phyloP scores from a whole-genome alignment of 2,888 invertebrate species.

The Anoncus sp. region DNA sequence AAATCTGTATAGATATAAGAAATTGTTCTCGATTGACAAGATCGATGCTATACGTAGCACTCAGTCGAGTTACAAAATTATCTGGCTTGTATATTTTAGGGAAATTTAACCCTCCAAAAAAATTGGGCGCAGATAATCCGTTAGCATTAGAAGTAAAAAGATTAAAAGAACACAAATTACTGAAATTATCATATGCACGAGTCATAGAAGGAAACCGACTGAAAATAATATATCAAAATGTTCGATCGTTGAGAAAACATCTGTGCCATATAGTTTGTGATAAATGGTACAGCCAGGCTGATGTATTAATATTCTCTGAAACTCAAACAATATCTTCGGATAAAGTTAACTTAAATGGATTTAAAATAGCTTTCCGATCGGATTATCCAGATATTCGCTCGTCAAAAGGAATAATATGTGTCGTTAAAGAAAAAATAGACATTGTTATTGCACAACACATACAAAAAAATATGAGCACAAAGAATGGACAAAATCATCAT shows the following conservation, averaged over 20 bases:
- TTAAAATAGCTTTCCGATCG: conserved; percentile 29
- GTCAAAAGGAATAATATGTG: conserved; percentile 41
- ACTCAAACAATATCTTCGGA: conserved; percentile 30
- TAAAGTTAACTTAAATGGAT: conserved; percentile 15
- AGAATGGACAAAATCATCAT: conserved; percentile 35
- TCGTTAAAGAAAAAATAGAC: conserved; percentile 22
- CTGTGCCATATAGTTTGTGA: conserved; percentile 31
- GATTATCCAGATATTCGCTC: conserved; percentile 29
- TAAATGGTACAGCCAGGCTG: conserved; percentile 44
- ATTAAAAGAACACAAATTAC: conserved; percentile 18
- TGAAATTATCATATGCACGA: conserved; percentile 20
- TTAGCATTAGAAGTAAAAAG: conserved; percentile 33
- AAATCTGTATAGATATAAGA: conserved; percentile 36
- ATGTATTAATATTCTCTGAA: conserved; percentile 52
- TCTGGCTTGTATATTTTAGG: conserved; percentile 42
- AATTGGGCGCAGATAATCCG: conserved; percentile 13
- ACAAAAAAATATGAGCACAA: conserved; percentile 31
- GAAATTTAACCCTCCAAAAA: conserved; percentile 18
- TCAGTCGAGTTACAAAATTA: conserved; percentile 43
- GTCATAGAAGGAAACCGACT: conserved; percentile 26
- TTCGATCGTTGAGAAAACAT: conserved; percentile 48
- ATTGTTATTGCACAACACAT: too few species aligned
- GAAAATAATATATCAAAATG: conserved; percentile 55
- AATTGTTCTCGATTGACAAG: conserved; percentile 17
- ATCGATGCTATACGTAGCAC: conserved; percentile 39